Evolutionary conservation across 2,113 vertebrate species (phyloP).

Genomic region (Tenebrosternarchus preto): DNA sequence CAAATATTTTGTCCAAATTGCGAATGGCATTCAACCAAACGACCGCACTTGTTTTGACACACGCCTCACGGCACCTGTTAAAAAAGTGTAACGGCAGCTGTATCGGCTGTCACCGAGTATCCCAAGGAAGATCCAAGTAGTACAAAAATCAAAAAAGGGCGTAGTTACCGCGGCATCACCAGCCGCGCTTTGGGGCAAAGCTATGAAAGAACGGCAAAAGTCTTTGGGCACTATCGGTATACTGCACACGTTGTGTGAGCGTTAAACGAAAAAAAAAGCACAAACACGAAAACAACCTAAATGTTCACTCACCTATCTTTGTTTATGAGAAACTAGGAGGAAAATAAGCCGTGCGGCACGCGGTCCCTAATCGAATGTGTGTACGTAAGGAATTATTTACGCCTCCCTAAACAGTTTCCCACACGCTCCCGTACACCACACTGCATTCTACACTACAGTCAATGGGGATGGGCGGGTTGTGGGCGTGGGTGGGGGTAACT

Average conservation of each 20-base stretch:
- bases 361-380: conserved; percentile 11
- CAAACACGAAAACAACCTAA: no score
- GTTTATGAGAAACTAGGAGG: no score
- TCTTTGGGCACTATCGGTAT: no score
- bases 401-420: conserved; percentile 27
- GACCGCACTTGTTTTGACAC: background rate
- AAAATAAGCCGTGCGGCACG: conserved; percentile 10
- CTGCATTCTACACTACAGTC: conserved; percentile 16
- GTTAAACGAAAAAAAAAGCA: no score
- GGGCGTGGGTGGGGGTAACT: conserved; percentile 35
- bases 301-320: no score
- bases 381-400: background rate
- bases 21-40: conserved; percentile 31
- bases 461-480: conserved; percentile 41
- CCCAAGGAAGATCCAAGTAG: background rate
- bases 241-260: background rate
- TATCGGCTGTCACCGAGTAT: background rate
- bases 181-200: background rate
- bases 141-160: conserved; percentile 19
- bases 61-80: background rate
- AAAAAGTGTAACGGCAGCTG: background rate
- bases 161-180: conserved; percentile 33
- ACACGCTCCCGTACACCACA: conserved; percentile 15
- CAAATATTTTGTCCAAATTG: conserved; percentile 5
- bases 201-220: background rate